These are phyloP conservation scores for Lichenostomus cassidix DNA, from an alignment of 2,113 vertebrate species.

Conservation along the genomic window DNA sequence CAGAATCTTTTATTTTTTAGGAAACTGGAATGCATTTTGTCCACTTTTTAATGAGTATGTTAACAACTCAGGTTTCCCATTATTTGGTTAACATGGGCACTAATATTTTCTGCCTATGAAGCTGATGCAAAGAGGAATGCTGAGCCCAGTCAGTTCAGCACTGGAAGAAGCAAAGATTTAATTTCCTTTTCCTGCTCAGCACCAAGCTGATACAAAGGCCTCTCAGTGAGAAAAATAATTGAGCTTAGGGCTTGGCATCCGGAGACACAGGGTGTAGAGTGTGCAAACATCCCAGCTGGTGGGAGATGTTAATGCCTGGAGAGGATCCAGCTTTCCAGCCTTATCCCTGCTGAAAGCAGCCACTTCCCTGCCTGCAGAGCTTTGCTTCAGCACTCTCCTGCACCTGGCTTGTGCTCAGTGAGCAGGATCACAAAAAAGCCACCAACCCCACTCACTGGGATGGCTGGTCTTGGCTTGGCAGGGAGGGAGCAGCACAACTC, in stretches of 20 bases:
- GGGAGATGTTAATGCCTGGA: background rate
- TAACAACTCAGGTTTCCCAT: conserved; percentile 5
- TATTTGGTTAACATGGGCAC: background rate
- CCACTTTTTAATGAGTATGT: background rate
- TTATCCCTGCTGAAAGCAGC: background rate
- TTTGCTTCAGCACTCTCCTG: background rate
- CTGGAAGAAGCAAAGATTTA: background rate
- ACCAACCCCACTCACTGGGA: accelerated
- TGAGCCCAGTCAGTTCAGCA: background rate
- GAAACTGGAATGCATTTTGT: background rate
- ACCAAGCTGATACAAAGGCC: background rate
- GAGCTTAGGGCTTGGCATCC: background rate
- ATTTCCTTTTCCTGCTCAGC: conserved; percentile 22
- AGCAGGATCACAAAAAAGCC: background rate
- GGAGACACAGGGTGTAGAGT: background rate
- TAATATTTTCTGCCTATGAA: background rate
- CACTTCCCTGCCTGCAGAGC: background rate
- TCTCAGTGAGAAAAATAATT: background rate
- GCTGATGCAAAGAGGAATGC: background rate
- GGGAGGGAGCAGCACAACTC: background rate
- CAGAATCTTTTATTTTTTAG: background rate
- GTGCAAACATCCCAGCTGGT: background rate
- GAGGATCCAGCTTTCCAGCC: background rate
- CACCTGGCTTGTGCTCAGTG: accelerated
- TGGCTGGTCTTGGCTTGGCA: background rate